Base-by-base conservation (phyloP, 2,888 invertebrate genomes). In the Cheilosia variabilis region DNA sequence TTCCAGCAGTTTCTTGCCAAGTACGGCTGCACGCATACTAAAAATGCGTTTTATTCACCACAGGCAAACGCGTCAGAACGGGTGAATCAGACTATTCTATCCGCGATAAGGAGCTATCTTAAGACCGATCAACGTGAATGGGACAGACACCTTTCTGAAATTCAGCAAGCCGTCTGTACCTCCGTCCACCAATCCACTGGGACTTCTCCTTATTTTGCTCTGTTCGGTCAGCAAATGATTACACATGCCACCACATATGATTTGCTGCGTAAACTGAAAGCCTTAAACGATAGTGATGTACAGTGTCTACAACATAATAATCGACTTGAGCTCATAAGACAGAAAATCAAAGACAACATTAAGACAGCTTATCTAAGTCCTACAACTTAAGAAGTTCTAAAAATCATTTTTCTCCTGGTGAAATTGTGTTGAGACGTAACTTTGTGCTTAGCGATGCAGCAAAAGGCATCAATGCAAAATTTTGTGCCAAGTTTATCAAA, bases 41-140 rank as follows among this genome's bases (percentile, higher is more conserved):
- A 19, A 15, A 63, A 63, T 15, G 47, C 63, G 2, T 4, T 63
- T 50, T 63, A 63, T 17, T 63, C 34, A 0, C 63, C 63, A 2
- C 63, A 63, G 19, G 43, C 63, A 2, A 63, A 63, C 17, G 50
- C 63, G 1, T 45, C 34, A 1, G 63, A 63, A 19, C 22, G 63
- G n/a, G 34, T 63, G 0, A 63, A 63, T 34, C 47, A 50, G 3
- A 19, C 47, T 4, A 63, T 63, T 6, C 15, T 63, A 4, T 34
- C 50, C 13, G 63, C 34, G 0, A 37, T 63, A 2, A 24, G 63
- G 4, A 63, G 50, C 6, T 63, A 63, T 17, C 1, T 63, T 1
- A 34, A 31, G 10, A 19, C 27, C 1, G 17, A 63, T 15, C 47
- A 63, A 17, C 15, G n/a, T 0, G 45, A 45, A 6, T 45, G 45